Percentiles rank a stretch among this genome's conserved stretches.
Evolutionary conservation across 1,140 invertebrate genomes (phyloP).

Genomic region (Cherax quadricarinatus): DNA sequence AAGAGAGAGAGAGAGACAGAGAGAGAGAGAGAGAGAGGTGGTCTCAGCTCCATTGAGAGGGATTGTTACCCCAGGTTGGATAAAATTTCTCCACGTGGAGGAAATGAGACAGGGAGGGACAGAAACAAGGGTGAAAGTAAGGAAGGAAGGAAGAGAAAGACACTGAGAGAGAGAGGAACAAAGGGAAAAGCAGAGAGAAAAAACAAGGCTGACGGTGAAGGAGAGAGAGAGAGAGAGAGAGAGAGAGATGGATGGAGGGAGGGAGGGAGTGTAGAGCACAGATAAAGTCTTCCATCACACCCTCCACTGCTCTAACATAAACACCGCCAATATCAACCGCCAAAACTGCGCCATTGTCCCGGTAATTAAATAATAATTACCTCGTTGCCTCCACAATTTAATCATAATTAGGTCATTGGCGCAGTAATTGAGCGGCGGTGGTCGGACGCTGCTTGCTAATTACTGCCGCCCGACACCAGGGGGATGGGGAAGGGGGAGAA

Average conservation of each 20-base stretch:
- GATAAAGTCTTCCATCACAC: conserved; percentile 45
- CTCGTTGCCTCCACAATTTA: conserved; percentile 51
- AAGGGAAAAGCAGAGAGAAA: neutral
- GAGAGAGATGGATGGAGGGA: conserved; percentile 2
- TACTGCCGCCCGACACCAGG: neutral
- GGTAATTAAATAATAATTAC: conserved; percentile 51
- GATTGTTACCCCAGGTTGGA: too few relatives aligned
- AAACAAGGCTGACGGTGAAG: neutral
- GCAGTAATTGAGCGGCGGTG: conserved; percentile 9
- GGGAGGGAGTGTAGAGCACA: neutral
- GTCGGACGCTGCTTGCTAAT: neutral
- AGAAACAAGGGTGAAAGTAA: neutral
- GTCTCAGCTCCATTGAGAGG: too few relatives aligned
- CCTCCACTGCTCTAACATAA: conserved; percentile 3
- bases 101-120: too few relatives aligned
- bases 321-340: conserved; percentile 27
- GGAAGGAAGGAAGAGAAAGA: neutral
- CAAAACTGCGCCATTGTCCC: conserved; percentile 29
- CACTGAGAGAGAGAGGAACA: neutral
- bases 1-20: too few relatives aligned
- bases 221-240: neutral
- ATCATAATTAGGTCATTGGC: conserved; percentile 46
- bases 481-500: neutral
- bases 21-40: too few relatives aligned
- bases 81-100: too few relatives aligned